A percentile compares a stretch with the other conserved stretches of the same genome.
These are phyloP conservation scores for Alcedo quadribrachys DNA, from an alignment of 2,797 vertebrate genomes.

Conservation along the genomic window DNA sequence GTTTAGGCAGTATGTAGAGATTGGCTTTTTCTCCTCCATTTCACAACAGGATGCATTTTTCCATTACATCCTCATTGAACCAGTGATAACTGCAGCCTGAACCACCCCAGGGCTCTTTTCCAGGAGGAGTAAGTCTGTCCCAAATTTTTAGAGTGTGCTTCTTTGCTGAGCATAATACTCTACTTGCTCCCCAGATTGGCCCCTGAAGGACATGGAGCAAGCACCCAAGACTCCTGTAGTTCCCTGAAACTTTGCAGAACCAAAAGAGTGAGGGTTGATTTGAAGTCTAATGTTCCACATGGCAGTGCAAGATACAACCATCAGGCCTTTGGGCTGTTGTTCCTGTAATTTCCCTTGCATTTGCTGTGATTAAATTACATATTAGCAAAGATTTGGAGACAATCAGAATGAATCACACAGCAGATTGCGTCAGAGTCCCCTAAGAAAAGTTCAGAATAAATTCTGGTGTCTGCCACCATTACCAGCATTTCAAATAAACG, in stretches of 20 bases:
- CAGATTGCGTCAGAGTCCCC: conserved; percentile 15
- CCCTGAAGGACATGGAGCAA: neutral
- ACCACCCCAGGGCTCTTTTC: neutral
- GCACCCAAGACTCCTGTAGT: neutral
- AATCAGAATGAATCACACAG: conserved; percentile 24
- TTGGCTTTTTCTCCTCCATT: neutral
- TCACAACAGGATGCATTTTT: neutral
- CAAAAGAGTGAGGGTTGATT: conserved; percentile 13
- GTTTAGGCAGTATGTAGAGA: neutral
- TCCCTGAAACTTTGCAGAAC: neutral
- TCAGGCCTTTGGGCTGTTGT: neutral
- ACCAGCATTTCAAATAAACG: conserved; percentile 39
- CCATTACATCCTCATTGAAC: neutral
- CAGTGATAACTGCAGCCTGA: neutral
- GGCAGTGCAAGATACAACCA: conserved; percentile 28
- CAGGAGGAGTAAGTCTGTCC: neutral
- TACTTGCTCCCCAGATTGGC: neutral
- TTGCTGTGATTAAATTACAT: conserved; percentile 32
- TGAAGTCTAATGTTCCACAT: conserved; percentile 11
- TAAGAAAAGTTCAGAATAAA: conserved; percentile 42
- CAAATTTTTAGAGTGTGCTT: neutral
- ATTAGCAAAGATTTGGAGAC: conserved; percentile 30
- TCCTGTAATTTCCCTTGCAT: conserved; percentile 25
- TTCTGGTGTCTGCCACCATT: conserved; percentile 31
- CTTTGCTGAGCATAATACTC: neutral